Percentiles rank a stretch among this genome's conserved stretches.
phyloP scores from a whole-genome alignment of 53 echinoderm and acorn worm species.

The Pentamera pediparva region DNA sequence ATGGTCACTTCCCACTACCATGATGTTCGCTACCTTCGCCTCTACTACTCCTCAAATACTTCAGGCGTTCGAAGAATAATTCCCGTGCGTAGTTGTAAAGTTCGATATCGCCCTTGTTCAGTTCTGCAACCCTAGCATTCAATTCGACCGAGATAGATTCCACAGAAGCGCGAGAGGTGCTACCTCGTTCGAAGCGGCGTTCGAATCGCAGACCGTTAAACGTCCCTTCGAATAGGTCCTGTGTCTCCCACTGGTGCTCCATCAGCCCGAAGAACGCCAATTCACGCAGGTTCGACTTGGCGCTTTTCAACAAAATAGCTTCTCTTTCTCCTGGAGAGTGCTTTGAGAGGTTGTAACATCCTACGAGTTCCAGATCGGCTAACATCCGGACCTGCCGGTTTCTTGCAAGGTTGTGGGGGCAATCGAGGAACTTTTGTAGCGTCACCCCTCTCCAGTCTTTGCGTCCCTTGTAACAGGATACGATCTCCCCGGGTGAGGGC shows the following conservation, averaged over 20 bases:
- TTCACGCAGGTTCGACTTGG: slow-evolving; percentile 53
- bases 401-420: slow-evolving; percentile 59
- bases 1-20: too few species aligned
- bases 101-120: slow-evolving; percentile 51
- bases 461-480: slow-evolving; percentile 37
- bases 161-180: slow-evolving; percentile 41
- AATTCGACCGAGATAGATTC: slow-evolving; percentile 25
- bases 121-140: slow-evolving; percentile 21
- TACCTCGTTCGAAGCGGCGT: slow-evolving; percentile 44
- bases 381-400: slow-evolving; percentile 84
- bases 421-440: slow-evolving; percentile 60
- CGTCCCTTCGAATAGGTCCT: slow-evolving; percentile 75
- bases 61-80: too few species aligned
- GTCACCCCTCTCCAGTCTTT: slow-evolving; percentile 60
- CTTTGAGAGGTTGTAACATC: slow-evolving; percentile 62
- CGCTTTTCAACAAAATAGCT: slow-evolving; percentile 51
- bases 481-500: slow-evolving; percentile 49
- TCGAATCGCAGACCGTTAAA: slow-evolving; percentile 55
- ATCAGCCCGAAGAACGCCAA: slow-evolving; percentile 73
- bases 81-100: slow-evolving; percentile 65
- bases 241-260: slow-evolving; percentile 59
- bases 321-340: slow-evolving; percentile 41
- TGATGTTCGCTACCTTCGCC: too few species aligned
- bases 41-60: too few species aligned
- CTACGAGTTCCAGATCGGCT: slow-evolving; percentile 60